These are phyloP conservation scores for Otocyon megalotis DNA, from an alignment of 2,113 vertebrate genomes.

Conservation along the genomic window DNA sequence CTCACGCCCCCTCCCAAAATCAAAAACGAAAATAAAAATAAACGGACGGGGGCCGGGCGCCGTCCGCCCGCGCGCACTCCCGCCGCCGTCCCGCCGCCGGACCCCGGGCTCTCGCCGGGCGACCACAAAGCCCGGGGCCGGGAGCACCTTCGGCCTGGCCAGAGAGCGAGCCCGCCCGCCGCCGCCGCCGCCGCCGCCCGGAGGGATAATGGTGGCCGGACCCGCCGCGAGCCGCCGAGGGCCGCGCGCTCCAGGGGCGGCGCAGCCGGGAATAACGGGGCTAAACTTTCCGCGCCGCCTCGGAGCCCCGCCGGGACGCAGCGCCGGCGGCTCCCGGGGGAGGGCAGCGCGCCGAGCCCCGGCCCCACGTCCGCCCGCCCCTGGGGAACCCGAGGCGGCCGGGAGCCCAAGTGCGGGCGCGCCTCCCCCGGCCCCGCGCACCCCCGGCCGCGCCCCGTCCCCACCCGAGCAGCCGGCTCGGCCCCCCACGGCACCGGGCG, in stretches of 20 bases:
- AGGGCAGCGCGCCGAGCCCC: background rate
- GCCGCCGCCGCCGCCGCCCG: conserved; percentile 56
- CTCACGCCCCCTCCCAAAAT: conserved; percentile 53
- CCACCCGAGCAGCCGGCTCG: too few relatives aligned
- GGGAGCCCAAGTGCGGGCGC: too few relatives aligned
- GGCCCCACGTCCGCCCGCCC: background rate
- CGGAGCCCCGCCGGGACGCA: background rate
- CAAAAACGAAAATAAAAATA: conserved; percentile 66
- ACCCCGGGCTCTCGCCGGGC: too few relatives aligned
- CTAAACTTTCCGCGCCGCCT: conserved; percentile 49
- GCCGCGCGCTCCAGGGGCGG: too few relatives aligned
- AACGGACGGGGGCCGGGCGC: background rate
- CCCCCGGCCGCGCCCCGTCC: too few relatives aligned
- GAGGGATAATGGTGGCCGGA: conserved; percentile 48
- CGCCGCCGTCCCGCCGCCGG: conserved; percentile 20
- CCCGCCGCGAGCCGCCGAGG: too few relatives aligned
- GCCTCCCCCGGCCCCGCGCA: too few relatives aligned
- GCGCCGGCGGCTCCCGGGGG: background rate
- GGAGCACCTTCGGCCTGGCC: conserved; percentile 60
- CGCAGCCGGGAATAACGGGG: background rate
- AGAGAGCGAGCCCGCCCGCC: background rate
- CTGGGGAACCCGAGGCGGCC: background rate
- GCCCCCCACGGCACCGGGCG: background rate
- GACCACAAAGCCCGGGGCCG: conserved; percentile 79
- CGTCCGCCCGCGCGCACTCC: background rate